Conservation (phyloP, 2,113 vertebrate genomes). For the Archocentrus centrarchus region DNA sequence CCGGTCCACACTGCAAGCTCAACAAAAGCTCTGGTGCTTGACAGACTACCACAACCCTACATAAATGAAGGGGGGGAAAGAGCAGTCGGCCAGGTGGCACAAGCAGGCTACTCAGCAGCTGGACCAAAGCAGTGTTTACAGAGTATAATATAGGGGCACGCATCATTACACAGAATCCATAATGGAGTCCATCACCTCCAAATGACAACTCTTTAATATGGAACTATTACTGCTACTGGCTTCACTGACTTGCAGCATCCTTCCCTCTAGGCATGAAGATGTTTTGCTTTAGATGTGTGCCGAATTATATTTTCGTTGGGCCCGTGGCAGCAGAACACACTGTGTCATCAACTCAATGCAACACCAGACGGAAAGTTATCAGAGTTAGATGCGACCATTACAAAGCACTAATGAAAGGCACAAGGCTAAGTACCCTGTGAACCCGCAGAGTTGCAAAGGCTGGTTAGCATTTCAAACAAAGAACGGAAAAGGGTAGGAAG, state of each 20-base stretch:
- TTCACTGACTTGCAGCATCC: conserved; percentile 24
- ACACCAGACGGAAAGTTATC: not conserved
- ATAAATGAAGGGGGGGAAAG: not conserved
- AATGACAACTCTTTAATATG: conserved; percentile 54
- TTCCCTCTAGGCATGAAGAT: not conserved
- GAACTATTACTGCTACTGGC: conserved; percentile 15
- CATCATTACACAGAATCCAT: conserved; percentile 59
- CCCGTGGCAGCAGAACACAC: not conserved
- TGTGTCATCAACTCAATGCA: not conserved
- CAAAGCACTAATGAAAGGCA: not conserved
- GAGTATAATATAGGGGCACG: conserved; percentile 49
- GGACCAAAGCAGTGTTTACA: conserved; percentile 47
- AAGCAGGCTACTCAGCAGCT: conserved; percentile 17
- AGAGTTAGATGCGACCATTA: not conserved
- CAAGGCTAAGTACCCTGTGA: not conserved
- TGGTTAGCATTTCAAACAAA: conserved; percentile 46
- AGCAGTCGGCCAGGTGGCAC: conserved; percentile 10
- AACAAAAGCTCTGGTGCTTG: not conserved
- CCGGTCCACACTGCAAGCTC: not conserved
- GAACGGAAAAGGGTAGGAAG: not conserved
- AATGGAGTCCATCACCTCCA: conserved; percentile 32
- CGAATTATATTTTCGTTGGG: conserved; percentile 6
- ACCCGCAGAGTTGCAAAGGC: not conserved
- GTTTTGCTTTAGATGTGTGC: not conserved
- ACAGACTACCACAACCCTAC: conserved; percentile 24